These are phyloP conservation scores for Whitmania pigra DNA, from an alignment of 1,140 invertebrate species.

Conservation along the genomic window DNA sequence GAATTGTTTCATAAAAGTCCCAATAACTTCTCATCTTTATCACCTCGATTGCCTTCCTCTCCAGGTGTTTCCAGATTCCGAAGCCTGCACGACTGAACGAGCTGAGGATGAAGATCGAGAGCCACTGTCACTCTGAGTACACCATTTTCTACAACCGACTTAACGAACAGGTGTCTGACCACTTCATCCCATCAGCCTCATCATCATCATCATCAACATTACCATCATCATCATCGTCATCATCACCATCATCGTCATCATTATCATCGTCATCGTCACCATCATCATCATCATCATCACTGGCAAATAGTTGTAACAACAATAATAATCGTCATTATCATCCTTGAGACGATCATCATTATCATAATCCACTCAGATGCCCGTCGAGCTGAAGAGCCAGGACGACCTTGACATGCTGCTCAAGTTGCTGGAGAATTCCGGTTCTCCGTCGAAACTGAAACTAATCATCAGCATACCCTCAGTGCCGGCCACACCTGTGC, in stretches of 20 bases:
- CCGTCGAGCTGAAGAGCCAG: background rate
- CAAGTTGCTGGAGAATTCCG: background rate
- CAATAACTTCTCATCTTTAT: no score
- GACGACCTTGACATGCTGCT: constrained; percentile 8
- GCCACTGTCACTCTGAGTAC: background rate
- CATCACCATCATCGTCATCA: no score
- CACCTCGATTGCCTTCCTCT: background rate
- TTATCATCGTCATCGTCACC: no score
- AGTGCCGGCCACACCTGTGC: background rate
- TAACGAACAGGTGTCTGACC: background rate
- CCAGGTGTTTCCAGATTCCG: constrained; percentile 6
- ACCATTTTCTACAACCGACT: constrained; percentile 2
- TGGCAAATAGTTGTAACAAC: no score
- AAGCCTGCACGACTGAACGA: background rate
- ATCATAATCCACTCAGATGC: background rate
- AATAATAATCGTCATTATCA: no score
- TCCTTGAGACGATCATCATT: background rate
- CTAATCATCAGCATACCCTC: background rate
- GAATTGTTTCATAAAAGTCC: no score
- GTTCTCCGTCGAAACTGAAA: background rate
- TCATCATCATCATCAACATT: no score
- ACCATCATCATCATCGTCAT: no score
- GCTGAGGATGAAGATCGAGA: background rate
- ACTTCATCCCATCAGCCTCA: no score
- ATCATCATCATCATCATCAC: no score